Percentiles rank a stretch among this genome's conserved stretches.
These are phyloP conservation scores for Scartelaos histophorus DNA, from an alignment of 2,113 vertebrate species.

Conservation along the genomic window DNA sequence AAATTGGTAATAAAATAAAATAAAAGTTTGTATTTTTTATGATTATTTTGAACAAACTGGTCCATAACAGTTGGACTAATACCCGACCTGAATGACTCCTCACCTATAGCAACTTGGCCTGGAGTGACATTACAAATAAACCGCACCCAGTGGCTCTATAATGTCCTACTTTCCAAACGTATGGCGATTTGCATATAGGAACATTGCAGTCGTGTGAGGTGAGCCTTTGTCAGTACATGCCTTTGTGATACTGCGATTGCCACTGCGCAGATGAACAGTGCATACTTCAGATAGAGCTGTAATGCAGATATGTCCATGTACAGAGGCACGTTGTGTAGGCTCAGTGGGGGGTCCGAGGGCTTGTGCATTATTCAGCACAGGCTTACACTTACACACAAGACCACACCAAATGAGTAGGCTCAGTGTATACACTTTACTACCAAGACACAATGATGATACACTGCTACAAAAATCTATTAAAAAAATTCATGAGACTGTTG, in stretches of 20 bases:
- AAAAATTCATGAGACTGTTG: too few relatives aligned
- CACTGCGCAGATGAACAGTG: neutral
- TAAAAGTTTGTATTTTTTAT: too few relatives aligned
- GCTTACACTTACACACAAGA: conserved; percentile 59
- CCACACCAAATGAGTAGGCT: conserved; percentile 35
- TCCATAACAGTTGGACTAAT: too few relatives aligned
- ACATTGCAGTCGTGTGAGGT: neutral
- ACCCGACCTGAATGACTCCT: neutral
- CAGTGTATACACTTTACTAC: conserved; percentile 20
- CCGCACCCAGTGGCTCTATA: neutral
- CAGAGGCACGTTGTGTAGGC: conserved; percentile 51
- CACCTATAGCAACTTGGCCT: neutral
- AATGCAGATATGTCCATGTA: conserved; percentile 31
- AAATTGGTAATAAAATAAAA: too few relatives aligned
- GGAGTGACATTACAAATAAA: neutral
- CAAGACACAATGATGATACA: neutral
- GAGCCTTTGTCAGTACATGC: neutral
- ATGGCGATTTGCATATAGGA: neutral
- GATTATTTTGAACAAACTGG: too few relatives aligned
- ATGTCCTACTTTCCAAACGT: neutral
- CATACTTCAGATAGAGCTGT: conserved; percentile 5
- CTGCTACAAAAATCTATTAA: neutral
- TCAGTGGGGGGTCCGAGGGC: conserved; percentile 46
- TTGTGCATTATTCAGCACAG: conserved; percentile 62
- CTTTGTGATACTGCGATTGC: neutral